These are phyloP conservation scores for Tyrannus savana DNA, from an alignment of 2,113 vertebrate genomes.

Conservation along the genomic window DNA sequence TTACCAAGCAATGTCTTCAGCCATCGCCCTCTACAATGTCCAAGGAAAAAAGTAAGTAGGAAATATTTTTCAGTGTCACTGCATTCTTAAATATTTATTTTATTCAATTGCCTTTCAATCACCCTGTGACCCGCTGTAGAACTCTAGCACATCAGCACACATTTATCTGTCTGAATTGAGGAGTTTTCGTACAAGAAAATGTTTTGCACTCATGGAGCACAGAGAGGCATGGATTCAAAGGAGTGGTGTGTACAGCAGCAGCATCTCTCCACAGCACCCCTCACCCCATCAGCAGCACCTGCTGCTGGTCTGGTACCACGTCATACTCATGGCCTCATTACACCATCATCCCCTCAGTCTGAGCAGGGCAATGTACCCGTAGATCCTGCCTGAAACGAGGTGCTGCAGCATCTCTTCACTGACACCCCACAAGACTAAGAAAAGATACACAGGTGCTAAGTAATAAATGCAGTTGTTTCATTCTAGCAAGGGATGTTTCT, in stretches of 20 bases:
- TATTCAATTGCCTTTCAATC: not conserved
- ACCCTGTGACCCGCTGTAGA: not conserved
- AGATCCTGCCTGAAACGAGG: not conserved
- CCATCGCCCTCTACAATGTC: not conserved
- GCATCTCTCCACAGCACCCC: not conserved
- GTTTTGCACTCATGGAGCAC: not conserved
- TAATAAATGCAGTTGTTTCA: not conserved
- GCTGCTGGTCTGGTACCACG: not conserved
- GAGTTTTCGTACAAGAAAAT: not conserved
- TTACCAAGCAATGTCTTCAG: not conserved
- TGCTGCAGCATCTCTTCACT: not conserved
- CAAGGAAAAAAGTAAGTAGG: not conserved
- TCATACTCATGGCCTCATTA: fast-evolving
- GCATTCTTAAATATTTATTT: not conserved
- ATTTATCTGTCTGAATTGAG: not conserved
- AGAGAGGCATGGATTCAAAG: not conserved
- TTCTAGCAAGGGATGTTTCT: not conserved
- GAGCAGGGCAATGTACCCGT: fast-evolving
- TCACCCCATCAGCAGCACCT: not conserved
- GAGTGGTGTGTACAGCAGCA: not conserved
- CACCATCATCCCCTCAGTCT: not conserved
- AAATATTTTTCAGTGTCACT: not conserved
- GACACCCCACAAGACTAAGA: not conserved
- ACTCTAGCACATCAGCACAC: not conserved
- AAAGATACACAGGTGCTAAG: not conserved